Base-by-base conservation (phyloP, 1,140 invertebrate species). In the Bombus difficillimus region DNA sequence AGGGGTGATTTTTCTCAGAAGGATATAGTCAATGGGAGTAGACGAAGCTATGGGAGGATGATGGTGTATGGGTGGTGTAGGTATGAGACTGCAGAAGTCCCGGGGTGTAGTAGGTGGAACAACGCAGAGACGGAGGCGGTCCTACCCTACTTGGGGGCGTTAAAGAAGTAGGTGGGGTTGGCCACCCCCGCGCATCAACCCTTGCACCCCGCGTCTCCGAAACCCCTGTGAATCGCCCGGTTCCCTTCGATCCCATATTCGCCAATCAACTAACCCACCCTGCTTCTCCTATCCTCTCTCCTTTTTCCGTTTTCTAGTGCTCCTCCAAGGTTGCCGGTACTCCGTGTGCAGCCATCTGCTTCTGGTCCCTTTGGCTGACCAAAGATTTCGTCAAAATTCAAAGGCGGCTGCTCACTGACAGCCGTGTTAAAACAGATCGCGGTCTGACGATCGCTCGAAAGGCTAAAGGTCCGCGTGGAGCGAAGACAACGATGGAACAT, bases 71-170 rank as follows among this genome's bases (percentile, higher is more conserved):
- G 87, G 73, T 85, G 89, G 89, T 66, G 47, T 81, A 84, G 83
- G 81, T 92, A 91, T 86, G 93, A 93, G 92, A 89, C 91, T 92
- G 91, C 88, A 92, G 91, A 92, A 93, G 91, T 92, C 91, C 92
- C 92, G 90, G 93, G 91, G 92, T 92, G 92, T 92, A 92, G 94
- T 94, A 94, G 94, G 94, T 94, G 94, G 94, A 93, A 93, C 94
- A 92, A 91, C 91, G 90, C 90, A 92, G 93, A 92, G 90, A 94
- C 94, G 94, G 92, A 94, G 94, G 94, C 94, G 94, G 92, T 94
- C 91, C 94, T 94, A 94, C 93, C 89, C 92, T 91, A 91, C 92
- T 93, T 92, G 93, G 93, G 94, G 94, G 94, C 94, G 94, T 94
- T 94, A 94, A 95, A 94, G 94, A 94, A 94, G 93, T 93, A 91